phyloP scores from a whole-genome alignment of 2,888 invertebrate species.

The Frankliniella fusca region DNA sequence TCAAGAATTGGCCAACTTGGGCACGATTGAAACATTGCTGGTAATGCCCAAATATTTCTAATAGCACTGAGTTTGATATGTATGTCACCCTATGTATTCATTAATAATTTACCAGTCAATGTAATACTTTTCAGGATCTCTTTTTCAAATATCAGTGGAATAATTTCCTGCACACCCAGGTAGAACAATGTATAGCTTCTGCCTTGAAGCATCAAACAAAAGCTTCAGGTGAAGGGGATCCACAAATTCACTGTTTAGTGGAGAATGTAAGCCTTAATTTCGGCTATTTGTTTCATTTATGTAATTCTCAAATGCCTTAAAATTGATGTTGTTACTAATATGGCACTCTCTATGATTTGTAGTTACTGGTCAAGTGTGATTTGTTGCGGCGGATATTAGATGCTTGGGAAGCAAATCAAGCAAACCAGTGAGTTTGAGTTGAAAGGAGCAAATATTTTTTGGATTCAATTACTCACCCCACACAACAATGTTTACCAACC shows the following conservation, averaged over 20 bases:
- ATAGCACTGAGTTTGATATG: not conserved
- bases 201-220: conserved; percentile 53
- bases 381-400: conserved; percentile 74
- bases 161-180: conserved; percentile 91
- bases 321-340: conserved; percentile 28
- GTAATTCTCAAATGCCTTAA: conserved; percentile 30
- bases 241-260: conserved; percentile 42
- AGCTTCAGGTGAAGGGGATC: conserved; percentile 39
- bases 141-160: conserved; percentile 89
- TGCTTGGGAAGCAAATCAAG: conserved; percentile 74
- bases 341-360: conserved; percentile 45
- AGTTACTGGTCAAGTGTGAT: conserved; percentile 76
- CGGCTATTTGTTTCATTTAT: conserved; percentile 41
- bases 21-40: conserved; percentile 51
- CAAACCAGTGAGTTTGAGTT: conserved; percentile 63
- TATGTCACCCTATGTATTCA: conserved; percentile 10
- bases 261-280: conserved; percentile 45
- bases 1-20: conserved; percentile 57
- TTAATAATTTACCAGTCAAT: conserved; percentile 53
- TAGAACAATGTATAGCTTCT: conserved; percentile 70
- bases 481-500: no score
- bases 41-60: not conserved
- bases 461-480: conserved; percentile 25
- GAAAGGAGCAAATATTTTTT: not conserved
- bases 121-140: conserved; percentile 69